Evolutionary conservation across 2,797 vertebrate genomes (phyloP), one percentile per base, ranked within the genome.

Genomic region (Myripristis murdjan): DNA sequence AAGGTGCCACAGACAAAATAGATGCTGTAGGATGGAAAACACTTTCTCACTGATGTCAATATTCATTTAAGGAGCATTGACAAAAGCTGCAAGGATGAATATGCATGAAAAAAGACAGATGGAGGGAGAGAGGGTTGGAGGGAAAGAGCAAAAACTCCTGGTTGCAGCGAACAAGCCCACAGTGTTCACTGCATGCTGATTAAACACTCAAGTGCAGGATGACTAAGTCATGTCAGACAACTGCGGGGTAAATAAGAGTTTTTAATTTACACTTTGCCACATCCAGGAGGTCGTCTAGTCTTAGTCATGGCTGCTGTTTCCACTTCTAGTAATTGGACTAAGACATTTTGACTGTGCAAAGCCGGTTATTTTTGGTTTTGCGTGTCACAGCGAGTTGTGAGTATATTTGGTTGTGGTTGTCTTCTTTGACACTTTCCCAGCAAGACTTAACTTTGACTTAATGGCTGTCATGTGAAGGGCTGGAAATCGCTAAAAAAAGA

Each of bases 291-390:
- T 75, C 68, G 82, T 84, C 78, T 80, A 20, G 73, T 78, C 83
- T 91, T 90, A 89, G 90, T 90, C 82, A 91, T 84, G 84, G 88
- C 86, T 90, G 90, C 84, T 77, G 85, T 90, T 84, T 81, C 69
- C 60, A 77, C 75, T 71, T 49, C 51, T 70, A 72, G 70, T 82
- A 89, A 88, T 84, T 84, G 85, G 82, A 85, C 85, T 73, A 61
- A 70, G 78, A 77, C 33, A 41, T 74, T 87, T 81, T 47, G 76
- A 69, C 73, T 44, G 74, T 82, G 51, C 64, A 63, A 87, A 87
- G 82, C 75, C 77, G 72, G 76, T 84, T 90, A 90, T 90, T 91
- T 89, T 79, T 70, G 76, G 75, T 71, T 72, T 55, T 63, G 59
- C 75, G 16, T 64, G 89, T 82, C 81, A 74, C 64, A 11, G 55